A percentile compares a stretch with the other conserved stretches of the same genome.
These are phyloP conservation scores for Aegithalos caudatus DNA, from an alignment of 2,113 vertebrate genomes.

Conservation along the genomic window DNA sequence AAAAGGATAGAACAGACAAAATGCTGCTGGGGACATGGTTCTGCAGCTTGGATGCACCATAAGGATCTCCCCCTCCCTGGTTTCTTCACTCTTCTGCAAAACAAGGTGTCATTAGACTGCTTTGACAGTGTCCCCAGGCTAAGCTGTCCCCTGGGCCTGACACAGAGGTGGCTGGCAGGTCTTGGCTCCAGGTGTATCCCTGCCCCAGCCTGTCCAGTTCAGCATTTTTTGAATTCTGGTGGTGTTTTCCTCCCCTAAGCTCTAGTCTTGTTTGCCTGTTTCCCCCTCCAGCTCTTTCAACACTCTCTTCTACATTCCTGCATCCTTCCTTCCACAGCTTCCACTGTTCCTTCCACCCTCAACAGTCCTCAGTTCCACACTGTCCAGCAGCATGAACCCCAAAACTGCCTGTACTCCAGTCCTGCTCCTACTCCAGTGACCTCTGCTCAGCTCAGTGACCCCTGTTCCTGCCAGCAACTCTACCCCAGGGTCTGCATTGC, in stretches of 20 bases:
- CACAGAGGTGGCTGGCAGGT: background rate
- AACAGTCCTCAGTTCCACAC: background rate
- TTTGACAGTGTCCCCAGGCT: background rate
- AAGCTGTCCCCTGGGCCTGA: background rate
- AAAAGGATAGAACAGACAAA: background rate
- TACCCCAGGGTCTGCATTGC: background rate
- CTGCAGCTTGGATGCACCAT: background rate
- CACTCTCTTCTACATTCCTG: background rate
- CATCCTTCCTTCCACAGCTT: background rate
- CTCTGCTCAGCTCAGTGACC: background rate
- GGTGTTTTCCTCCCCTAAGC: background rate
- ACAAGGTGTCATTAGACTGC: background rate
- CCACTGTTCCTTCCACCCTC: background rate
- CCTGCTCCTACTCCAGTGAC: background rate
- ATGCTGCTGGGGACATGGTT: background rate
- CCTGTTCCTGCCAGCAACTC: background rate
- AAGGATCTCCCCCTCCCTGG: background rate
- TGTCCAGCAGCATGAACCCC: fast-evolving
- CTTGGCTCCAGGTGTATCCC: background rate
- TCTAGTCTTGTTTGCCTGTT: background rate
- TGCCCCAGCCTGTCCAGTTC: background rate
- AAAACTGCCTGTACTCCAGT: background rate
- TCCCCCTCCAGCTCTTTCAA: background rate
- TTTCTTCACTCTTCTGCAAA: background rate
- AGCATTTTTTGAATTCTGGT: background rate